Percentiles rank a stretch among this genome's conserved stretches.
Evolutionary conservation across 2,888 invertebrate species (phyloP).

Genomic region (Platycnemis pennipes): DNA sequence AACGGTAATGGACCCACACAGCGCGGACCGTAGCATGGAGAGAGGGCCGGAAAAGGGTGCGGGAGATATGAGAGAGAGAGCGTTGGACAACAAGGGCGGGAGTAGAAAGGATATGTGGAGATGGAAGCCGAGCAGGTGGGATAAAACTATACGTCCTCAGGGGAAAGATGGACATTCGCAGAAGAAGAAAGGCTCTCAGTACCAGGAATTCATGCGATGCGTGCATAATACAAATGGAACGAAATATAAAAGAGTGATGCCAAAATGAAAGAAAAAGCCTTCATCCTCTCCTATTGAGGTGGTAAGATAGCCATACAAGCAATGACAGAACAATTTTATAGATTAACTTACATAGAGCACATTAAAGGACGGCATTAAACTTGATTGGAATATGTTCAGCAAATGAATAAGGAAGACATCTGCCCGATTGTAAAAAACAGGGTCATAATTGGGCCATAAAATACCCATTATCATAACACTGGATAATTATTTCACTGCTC

Average conservation of each 20-base stretch:
- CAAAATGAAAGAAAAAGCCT: not conserved
- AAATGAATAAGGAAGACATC: not conserved
- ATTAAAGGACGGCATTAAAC: not conserved
- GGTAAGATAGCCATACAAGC: not conserved
- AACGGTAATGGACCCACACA: slow-evolving; percentile 59
- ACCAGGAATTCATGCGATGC: not conserved
- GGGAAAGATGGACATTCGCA: not conserved
- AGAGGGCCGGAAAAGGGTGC: not conserved
- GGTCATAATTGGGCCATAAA: not conserved
- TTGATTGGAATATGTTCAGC: not conserved
- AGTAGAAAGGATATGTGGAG: not conserved
- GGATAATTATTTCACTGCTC: not conserved
- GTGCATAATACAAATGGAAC: not conserved
- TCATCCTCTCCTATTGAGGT: not conserved
- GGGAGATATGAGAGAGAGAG: not conserved
- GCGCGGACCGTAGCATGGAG: not conserved
- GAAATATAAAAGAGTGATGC: not conserved
- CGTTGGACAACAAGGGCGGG: not conserved
- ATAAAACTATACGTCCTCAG: not conserved
- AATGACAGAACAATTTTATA: not conserved
- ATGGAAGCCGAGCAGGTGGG: not conserved
- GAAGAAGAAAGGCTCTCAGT: not conserved
- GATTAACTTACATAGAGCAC: not conserved
- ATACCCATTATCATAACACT: not conserved
- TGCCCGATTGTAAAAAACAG: not conserved